Evolutionary conservation across 1,140 invertebrate genomes (phyloP), one percentile per base, ranked within the genome.

Genomic region (Drosophila pruinosa): DNA sequence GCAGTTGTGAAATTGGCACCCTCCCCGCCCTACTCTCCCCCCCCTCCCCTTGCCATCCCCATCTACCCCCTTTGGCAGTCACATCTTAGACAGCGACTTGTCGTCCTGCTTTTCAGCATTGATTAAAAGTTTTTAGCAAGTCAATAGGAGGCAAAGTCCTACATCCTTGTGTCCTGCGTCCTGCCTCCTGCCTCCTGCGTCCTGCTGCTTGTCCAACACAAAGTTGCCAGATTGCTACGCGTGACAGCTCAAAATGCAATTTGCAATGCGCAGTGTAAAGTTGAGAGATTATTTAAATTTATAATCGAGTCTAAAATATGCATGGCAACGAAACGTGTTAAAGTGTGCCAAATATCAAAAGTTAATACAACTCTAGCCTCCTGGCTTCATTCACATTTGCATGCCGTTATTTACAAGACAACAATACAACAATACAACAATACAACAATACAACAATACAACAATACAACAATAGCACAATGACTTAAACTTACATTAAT

Each of bases 241-340:
- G 67, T 70, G 67, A 81, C 79, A 79, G 58, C 56, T 69, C 71
- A 79, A 82, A 85, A 75, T 82, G 79, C 79, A 82, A 82, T 82
- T 82, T 82, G 79, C 80, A 85, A 52, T 85, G 65, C 73, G 59
- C 38, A 62, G 64, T 71, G 75, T 75, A 64, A 64, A 70, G 50
- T 64, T 70, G 38, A 62, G 28, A 53, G 67, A 56, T 70, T 70
- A 70, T 70, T 70, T 70, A 64, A 70, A 70, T 70, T 64, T 70
- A 70, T 70, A 70, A 70, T 54, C 67, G 59, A 56, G 39, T 70
- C 67, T 26, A n/a, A 70, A 70, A 70, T 70, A 70, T 70, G 61
- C 59, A 70, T 70, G 50, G 24, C 45, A 56, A 48, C 48, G 24
- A 53, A 56, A 48, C 48, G 36, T 43, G 36, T 53, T 63, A 53